Base-by-base conservation (phyloP, 2,888 invertebrate species). In the Scaptomyza flava region DNA sequence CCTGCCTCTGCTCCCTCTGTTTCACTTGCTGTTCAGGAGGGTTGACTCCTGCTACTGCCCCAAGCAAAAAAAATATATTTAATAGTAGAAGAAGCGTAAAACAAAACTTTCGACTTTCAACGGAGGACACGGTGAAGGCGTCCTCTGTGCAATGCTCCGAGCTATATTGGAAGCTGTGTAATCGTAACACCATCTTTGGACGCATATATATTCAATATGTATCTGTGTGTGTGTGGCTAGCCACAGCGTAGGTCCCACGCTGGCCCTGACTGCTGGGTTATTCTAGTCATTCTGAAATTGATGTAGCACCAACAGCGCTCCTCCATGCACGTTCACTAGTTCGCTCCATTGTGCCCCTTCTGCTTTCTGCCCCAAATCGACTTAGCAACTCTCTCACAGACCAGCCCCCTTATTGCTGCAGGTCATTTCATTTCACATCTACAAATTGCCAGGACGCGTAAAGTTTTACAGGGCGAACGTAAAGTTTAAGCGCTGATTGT, bases 401-500 rank as follows among this genome's bases (percentile, higher is more conserved):
- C 47, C 54, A 48, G n/a, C 38, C 38, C 14, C 20, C 45, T 38
- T 60, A 42, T 38, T 38, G 64, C 71, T 74, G 72, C 78, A 79
- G 78, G 78, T 80, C 78, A 80, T 80, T 80, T 61, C 74, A 66
- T 42, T 58, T 52, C 59, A 43, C 72, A 66, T 43, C 68, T 33
- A 30, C 52, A 54, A 63, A 48, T 54, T 61, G 74, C 33, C 62
- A 56, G 73, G 60, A 61, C 81, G 76, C 87, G 68, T 74, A 86
- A 86, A 86, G 67, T 86, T 82, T 86, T 79, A 81, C 79, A 81
- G 82, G 77, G 66, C 50, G 74, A 81, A 69, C 81, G 68, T 87
- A 79, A 87, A 82, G 74, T 86, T 84, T 84, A 64, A 72, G 84
- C 81, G 79, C 67, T 86, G 87, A 79, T 82, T 82, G 79, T 68